Percentiles rank a stretch among this genome's conserved stretches.
Evolutionary conservation across 2,888 invertebrate genomes (phyloP).

Genomic region (Doris montereyensis): DNA sequence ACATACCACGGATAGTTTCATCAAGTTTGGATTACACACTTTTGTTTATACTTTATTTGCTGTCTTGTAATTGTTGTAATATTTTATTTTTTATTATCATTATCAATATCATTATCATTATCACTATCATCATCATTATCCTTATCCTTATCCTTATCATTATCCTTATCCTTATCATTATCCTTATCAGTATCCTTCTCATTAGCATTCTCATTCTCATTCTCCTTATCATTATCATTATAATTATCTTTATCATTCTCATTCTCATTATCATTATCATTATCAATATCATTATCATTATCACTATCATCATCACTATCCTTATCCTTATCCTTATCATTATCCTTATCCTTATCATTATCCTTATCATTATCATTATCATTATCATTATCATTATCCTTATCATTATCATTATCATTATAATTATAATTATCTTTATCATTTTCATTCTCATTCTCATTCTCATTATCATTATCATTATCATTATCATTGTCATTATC

Average conservation of each 20-base stretch:
- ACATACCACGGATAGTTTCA: too few species aligned
- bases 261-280: background rate
- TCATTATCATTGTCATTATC: background rate
- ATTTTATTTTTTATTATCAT: too few species aligned
- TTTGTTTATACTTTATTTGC: too few species aligned
- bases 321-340: background rate
- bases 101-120: too few species aligned
- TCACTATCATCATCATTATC: too few species aligned
- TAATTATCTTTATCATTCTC: background rate
- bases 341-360: background rate
- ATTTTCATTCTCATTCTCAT: background rate
- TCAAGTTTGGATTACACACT: too few species aligned
- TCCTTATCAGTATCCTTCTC: background rate
- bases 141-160: background rate
- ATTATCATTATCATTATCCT: background rate
- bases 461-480: background rate
- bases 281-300: background rate
- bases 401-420: background rate
- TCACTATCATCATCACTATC: background rate
- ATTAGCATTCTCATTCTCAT: background rate
- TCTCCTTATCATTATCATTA: background rate
- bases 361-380: background rate
- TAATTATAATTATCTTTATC: background rate
- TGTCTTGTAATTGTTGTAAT: too few species aligned
- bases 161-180: background rate